Percentiles rank a stretch among this genome's conserved stretches.
Conservation (phyloP, 2,113 vertebrate species). For the Zosterops borbonicus region DNA sequence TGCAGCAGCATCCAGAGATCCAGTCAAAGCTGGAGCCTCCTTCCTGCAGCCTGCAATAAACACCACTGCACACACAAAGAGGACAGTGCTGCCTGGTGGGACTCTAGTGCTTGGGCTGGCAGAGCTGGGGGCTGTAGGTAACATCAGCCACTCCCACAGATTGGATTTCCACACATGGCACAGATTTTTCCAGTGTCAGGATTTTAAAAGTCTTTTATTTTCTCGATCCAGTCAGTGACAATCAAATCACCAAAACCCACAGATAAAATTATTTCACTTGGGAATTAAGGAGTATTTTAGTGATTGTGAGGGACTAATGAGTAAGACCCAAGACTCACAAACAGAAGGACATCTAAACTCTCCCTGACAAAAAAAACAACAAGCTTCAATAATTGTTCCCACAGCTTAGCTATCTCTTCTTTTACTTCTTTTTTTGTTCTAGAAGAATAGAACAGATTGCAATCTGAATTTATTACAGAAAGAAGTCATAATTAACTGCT, state of each 20-base stretch:
- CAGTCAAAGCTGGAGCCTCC: neutral
- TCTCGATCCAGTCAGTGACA: neutral
- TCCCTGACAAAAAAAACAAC: neutral
- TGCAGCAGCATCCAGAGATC: neutral
- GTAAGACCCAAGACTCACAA: constrained; percentile 14
- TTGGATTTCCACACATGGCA: neutral
- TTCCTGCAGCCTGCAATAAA: neutral
- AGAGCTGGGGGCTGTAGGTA: neutral
- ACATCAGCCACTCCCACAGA: neutral
- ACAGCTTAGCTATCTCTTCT: neutral
- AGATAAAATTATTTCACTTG: neutral
- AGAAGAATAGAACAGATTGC: constrained; percentile 37
- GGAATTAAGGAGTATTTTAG: neutral
- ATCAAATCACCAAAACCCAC: neutral
- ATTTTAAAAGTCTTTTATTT: neutral
- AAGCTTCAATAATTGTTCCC: neutral
- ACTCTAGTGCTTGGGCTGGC: neutral
- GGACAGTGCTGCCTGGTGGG: neutral
- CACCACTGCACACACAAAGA: neutral
- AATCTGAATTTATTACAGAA: constrained; percentile 20
- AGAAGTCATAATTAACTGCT: constrained; percentile 14
- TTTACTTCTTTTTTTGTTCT: neutral
- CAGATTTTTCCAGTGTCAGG: neutral
- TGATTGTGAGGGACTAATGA: neutral
- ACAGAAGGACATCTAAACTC: constrained; percentile 1